Evolutionary conservation across 2,797 vertebrate species (phyloP).

Genomic region (Malacoraja senta): DNA sequence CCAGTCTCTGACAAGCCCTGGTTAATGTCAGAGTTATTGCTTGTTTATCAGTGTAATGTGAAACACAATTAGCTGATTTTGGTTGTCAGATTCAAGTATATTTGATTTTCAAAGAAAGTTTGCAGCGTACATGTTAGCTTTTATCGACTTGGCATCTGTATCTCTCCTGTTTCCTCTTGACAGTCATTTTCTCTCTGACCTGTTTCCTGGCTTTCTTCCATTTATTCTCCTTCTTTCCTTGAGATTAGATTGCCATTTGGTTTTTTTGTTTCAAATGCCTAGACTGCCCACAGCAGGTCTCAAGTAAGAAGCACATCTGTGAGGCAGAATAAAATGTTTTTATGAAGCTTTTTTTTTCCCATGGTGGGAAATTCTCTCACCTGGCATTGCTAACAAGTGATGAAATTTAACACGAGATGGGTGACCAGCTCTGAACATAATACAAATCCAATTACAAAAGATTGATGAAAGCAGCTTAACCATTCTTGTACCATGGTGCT

Average conservation of each 20-base stretch:
- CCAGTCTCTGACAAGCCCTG: slow-evolving; percentile 16
- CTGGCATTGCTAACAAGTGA: slow-evolving; percentile 35
- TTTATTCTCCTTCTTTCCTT: background rate
- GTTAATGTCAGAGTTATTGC: background rate
- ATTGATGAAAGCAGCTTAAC: slow-evolving; percentile 23
- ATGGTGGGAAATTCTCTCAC: slow-evolving; percentile 33
- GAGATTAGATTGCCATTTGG: slow-evolving; percentile 2
- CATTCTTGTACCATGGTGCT: slow-evolving; percentile 1
- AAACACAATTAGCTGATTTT: slow-evolving; percentile 9
- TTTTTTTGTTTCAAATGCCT: slow-evolving; percentile 11
- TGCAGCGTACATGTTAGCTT: background rate
- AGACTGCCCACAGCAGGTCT: slow-evolving; percentile 15
- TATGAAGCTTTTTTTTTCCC: background rate
- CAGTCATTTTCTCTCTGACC: background rate
- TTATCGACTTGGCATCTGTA: background rate
- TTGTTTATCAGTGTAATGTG: slow-evolving; percentile 2
- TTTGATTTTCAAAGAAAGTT: background rate
- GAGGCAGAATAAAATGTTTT: background rate
- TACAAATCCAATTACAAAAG: slow-evolving; percentile 32
- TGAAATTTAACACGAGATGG: slow-evolving; percentile 34
- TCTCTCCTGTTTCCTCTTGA: background rate
- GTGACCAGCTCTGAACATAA: slow-evolving; percentile 16
- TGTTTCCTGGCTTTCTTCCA: background rate
- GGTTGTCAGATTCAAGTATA: slow-evolving; percentile 19
- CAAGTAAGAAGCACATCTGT: slow-evolving; percentile 17